Percentiles rank a stretch among this genome's conserved stretches.
phyloP scores from a whole-genome alignment of 2,888 invertebrate genomes.

The Dasypogon diadema region DNA sequence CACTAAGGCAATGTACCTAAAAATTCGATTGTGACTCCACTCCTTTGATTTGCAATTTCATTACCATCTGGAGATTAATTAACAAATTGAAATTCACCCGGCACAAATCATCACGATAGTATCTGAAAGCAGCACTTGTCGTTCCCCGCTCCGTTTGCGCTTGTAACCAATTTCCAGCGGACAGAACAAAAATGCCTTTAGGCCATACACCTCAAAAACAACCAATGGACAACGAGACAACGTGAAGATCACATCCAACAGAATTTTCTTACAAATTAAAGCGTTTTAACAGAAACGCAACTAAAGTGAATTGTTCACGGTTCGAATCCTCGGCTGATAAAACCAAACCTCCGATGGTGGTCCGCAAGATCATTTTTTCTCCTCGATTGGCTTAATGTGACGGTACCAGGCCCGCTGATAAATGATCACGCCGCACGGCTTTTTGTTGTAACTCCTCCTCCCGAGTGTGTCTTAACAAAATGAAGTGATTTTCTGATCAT shows the following conservation, averaged over 20 bases:
- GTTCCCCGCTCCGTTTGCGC: too few species aligned
- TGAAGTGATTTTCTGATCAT: constrained; percentile 53
- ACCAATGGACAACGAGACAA: not conserved
- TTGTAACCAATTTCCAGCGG: too few species aligned
- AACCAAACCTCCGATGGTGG: constrained; percentile 33
- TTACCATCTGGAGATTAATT: too few species aligned
- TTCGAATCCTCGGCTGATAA: constrained; percentile 16
- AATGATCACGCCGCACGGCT: constrained; percentile 51
- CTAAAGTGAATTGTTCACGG: constrained; percentile 54
- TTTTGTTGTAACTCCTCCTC: constrained; percentile 51
- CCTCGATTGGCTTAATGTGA: constrained; percentile 54
- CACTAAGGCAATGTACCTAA: too few species aligned
- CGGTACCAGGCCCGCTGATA: constrained; percentile 51
- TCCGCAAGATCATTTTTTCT: constrained; percentile 44
- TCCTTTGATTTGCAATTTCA: too few species aligned
- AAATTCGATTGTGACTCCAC: too few species aligned
- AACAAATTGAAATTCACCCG: too few species aligned
- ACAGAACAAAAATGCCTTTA: not conserved
- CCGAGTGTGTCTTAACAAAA: constrained; percentile 35
- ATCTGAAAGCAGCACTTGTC: too few species aligned
- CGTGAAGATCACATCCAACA: not conserved
- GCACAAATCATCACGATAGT: too few species aligned
- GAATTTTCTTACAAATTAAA: constrained; percentile 50
- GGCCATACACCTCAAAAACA: not conserved
- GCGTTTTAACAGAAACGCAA: constrained; percentile 50